Percentiles rank a stretch among this genome's conserved stretches.
Conservation (phyloP, 2,113 vertebrate genomes). For the Progne subis region DNA sequence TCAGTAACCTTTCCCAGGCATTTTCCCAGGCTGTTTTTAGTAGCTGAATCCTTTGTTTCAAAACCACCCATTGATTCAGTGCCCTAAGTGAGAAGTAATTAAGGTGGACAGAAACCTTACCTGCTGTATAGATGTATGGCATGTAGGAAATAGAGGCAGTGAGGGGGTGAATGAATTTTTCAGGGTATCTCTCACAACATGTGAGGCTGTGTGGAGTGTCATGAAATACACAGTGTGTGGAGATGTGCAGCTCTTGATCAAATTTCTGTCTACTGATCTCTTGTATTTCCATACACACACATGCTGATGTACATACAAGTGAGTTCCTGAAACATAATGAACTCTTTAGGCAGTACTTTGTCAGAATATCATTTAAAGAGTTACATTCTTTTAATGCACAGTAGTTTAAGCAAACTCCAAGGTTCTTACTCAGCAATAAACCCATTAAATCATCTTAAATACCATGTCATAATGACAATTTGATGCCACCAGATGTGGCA, state of each 20-base stretch:
- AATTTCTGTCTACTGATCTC: background rate
- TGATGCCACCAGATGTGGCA: slow-evolving; percentile 77
- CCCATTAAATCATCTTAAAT: slow-evolving; percentile 82
- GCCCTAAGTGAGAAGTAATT: slow-evolving; percentile 45
- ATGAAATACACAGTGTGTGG: background rate
- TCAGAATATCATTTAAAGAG: slow-evolving; percentile 64
- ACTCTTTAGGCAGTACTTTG: slow-evolving; percentile 60
- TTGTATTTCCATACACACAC: background rate
- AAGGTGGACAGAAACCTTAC: slow-evolving; percentile 23
- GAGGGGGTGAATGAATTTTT: background rate
- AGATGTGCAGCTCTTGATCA: background rate
- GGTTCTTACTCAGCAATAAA: slow-evolving; percentile 68
- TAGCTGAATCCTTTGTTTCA: slow-evolving; percentile 60
- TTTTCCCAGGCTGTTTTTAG: slow-evolving; percentile 51
- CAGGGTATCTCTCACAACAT: background rate
- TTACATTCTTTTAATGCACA: slow-evolving; percentile 70
- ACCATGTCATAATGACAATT: slow-evolving; percentile 80
- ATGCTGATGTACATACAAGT: background rate
- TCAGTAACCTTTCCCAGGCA: slow-evolving; percentile 40
- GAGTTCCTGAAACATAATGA: slow-evolving; percentile 32
- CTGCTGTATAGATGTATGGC: background rate
- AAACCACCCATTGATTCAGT: slow-evolving; percentile 59
- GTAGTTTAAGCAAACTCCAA: slow-evolving; percentile 76
- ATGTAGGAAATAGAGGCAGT: background rate
- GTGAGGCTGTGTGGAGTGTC: background rate